Base-by-base conservation (phyloP, 2,797 vertebrate species). In the Anabas testudineus region DNA sequence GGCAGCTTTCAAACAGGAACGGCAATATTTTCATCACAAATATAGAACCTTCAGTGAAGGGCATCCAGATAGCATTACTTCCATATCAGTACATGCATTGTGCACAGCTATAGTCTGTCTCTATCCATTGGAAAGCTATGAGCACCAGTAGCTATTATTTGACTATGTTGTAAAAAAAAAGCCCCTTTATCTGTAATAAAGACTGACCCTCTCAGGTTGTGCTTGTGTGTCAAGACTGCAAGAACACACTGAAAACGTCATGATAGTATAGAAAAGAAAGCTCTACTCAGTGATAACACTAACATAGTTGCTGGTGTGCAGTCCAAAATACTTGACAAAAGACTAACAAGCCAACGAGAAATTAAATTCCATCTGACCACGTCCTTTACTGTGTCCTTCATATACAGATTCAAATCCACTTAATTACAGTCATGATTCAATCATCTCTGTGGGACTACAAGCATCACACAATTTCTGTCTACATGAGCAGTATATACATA, bases 341-440 rank as follows among this genome's bases (percentile, higher is more conserved):
- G 76, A 90, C 60, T 88, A 90, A 90, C 90, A 85, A 69, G 63
- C 51, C 3, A 39, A 28, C 51, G 46, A 76, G 67, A 88, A 91
- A 92, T 93, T 82, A 82, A 75, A 89, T 92, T 90, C 77, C 70
- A 76, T 70, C 45, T 51, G 59, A 64, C 30, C 1, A 1, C 67
- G 88, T 88, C 88, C 86, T 88, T 86, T 69, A 69, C 67, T 63
- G 72, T 72, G 87, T 89, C 83, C 87, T 91, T 86, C 34, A 10
- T 69, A 78, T 70, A 53, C 76, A 79, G 75, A 85, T 82, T 89
- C 49, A 82, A 87, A 87, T 87, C 75, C 80, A 87, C 65, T 87
- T 87, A 88, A 89, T 85, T 87, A 65, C 74, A 82, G 61, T 54
- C 71, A 71, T 87, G 84, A 90, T 81, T 88, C 81, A 90, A 88